Conservation (phyloP, 1,140 invertebrate genomes). For the Acromyrmex heyeri region DNA sequence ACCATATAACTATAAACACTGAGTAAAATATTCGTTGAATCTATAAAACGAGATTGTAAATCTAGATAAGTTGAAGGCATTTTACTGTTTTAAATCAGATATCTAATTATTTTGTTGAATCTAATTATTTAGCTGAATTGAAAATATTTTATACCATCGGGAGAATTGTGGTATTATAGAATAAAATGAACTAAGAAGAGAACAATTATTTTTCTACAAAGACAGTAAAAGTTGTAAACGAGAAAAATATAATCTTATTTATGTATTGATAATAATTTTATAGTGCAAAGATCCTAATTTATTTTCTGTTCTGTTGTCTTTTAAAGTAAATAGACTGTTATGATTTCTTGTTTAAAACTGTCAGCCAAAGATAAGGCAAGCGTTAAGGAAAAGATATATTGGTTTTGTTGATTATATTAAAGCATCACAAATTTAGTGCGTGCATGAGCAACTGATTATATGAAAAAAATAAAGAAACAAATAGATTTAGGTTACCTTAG, state of each 20-base stretch:
- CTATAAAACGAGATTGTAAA: not conserved
- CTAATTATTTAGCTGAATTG: slow-evolving; percentile 13
- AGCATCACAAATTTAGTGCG: not conserved
- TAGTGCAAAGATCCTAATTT: not conserved
- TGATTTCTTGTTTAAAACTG: not conserved
- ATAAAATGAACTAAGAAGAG: not conserved
- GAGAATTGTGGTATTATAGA: not conserved
- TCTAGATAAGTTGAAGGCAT: too few relatives aligned
- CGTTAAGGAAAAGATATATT: too few relatives aligned
- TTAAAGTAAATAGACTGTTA: not conserved
- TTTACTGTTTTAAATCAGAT: too few relatives aligned
- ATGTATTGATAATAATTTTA: not conserved
- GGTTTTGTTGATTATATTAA: not conserved
- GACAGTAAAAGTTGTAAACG: not conserved
- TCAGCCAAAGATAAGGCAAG: not conserved
- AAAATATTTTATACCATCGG: not conserved
- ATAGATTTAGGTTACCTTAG: slow-evolving; percentile 5
- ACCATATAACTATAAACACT: not conserved
- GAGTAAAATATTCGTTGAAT: not conserved
- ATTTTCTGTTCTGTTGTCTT: not conserved
- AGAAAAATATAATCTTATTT: slow-evolving; percentile 7
- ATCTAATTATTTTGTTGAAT: not conserved
- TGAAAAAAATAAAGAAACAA: not conserved
- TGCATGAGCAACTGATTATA: not conserved
- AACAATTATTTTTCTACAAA: not conserved